A percentile compares a stretch with the other conserved stretches of the same genome.
These are phyloP conservation scores for Pyrgilauda ruficollis DNA, from an alignment of 2,113 vertebrate genomes.

Conservation along the genomic window DNA sequence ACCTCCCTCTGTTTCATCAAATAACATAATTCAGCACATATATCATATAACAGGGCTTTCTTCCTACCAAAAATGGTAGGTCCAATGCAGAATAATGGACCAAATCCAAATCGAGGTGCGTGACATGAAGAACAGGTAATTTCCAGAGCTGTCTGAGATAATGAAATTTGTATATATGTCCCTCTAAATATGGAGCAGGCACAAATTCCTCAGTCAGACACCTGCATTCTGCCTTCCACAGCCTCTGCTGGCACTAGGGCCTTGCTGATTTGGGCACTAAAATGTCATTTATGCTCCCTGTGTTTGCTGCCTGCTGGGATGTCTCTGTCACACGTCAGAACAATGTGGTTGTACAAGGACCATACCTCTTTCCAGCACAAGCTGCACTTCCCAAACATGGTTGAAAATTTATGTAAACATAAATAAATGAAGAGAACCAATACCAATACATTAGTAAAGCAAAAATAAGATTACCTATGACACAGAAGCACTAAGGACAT, in stretches of 20 bases:
- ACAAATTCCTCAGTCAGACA: background rate
- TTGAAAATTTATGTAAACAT: slow-evolving; percentile 21
- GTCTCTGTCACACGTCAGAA: background rate
- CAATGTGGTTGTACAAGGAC: background rate
- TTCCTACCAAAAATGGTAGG: background rate
- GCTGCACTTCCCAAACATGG: background rate
- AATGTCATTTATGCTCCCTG: background rate
- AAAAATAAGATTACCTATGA: slow-evolving; percentile 39
- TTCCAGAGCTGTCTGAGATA: background rate
- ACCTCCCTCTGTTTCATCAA: background rate
- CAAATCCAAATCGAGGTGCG: background rate
- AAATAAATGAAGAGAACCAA: slow-evolving; percentile 42
- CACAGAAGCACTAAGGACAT: slow-evolving; percentile 22
- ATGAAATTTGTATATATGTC: background rate
- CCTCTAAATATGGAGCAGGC: background rate
- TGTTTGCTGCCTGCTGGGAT: background rate
- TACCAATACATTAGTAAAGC: slow-evolving; percentile 24
- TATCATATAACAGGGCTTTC: background rate
- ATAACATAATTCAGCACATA: background rate
- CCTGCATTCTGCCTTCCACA: background rate
- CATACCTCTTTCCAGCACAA: background rate
- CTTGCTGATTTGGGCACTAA: background rate
- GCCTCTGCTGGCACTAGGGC: background rate
- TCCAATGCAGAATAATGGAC: background rate
- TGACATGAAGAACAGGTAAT: background rate